Percentiles rank a stretch among this genome's conserved stretches.
These are phyloP conservation scores for Acanthopagrus latus DNA, from an alignment of 2,797 vertebrate genomes.

Conservation along the genomic window DNA sequence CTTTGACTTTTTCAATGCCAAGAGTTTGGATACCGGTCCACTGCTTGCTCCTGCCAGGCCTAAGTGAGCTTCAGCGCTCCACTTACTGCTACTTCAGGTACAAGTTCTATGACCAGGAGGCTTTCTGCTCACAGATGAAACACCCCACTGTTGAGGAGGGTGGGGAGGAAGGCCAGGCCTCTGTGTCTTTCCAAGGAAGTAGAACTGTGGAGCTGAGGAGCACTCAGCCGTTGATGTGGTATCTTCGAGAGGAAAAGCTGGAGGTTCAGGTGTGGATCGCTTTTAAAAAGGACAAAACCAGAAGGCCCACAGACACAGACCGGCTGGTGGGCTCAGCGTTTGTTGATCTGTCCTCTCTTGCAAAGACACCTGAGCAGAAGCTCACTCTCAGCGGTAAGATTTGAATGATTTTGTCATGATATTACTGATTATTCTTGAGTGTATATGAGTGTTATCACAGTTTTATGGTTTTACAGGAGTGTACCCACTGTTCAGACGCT, in stretches of 20 bases:
- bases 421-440: background rate
- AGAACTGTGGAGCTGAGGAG: constrained; percentile 82
- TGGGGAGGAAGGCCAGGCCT: constrained; percentile 68
- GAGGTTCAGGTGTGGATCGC: constrained; percentile 96
- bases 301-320: constrained; percentile 90
- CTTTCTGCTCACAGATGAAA: constrained; percentile 88
- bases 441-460: constrained; percentile 1
- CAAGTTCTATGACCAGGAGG: constrained; percentile 89
- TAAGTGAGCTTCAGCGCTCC: constrained; percentile 82
- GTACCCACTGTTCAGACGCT: constrained; percentile 92
- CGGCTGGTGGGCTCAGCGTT: constrained; percentile 94
- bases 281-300: constrained; percentile 86
- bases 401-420: background rate
- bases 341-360: constrained; percentile 87
- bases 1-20: constrained; percentile 87
- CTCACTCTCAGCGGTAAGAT: constrained; percentile 86
- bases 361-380: constrained; percentile 75
- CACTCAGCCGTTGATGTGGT: constrained; percentile 91
- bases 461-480: constrained; percentile 85
- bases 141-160: constrained; percentile 83
- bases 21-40: constrained; percentile 91
- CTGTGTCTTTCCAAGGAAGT: constrained; percentile 86
- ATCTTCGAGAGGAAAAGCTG: constrained; percentile 92
- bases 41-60: constrained; percentile 88
- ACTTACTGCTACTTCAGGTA: constrained; percentile 94